These are phyloP conservation scores for Ochropleura plecta DNA, from an alignment of 2,888 invertebrate genomes.

Conservation along the genomic window DNA sequence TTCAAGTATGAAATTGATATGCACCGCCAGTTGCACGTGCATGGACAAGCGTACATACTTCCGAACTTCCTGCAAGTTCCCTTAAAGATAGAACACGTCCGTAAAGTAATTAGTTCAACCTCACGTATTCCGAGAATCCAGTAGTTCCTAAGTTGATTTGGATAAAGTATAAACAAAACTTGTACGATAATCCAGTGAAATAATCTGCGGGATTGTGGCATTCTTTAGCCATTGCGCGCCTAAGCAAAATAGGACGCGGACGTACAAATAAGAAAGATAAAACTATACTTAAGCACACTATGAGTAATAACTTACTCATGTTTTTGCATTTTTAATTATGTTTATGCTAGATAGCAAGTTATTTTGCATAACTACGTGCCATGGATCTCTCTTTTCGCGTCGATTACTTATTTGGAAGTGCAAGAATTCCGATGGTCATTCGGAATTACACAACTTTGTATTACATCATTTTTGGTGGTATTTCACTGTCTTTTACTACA, in stretches of 20 bases:
- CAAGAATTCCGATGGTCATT: slow-evolving; percentile 42
- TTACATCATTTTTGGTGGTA: slow-evolving; percentile 46
- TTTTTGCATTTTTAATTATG: slow-evolving; percentile 55
- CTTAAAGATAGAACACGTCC: slow-evolving; percentile 81
- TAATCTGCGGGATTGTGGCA: slow-evolving; percentile 64
- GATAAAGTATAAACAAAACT: slow-evolving; percentile 65
- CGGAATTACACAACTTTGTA: slow-evolving; percentile 46
- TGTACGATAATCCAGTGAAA: slow-evolving; percentile 62
- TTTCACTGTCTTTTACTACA: slow-evolving; percentile 44
- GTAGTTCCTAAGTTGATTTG: slow-evolving; percentile 71
- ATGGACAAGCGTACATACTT: slow-evolving; percentile 33
- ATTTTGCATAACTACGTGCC: slow-evolving; percentile 49
- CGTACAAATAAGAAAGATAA: slow-evolving; percentile 65
- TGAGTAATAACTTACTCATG: slow-evolving; percentile 64
- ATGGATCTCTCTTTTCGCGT: slow-evolving; percentile 60
- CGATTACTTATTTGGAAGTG: slow-evolving; percentile 51
- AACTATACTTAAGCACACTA: slow-evolving; percentile 57
- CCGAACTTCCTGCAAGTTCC: slow-evolving; percentile 56
- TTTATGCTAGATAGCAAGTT: slow-evolving; percentile 38
- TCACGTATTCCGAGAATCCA: slow-evolving; percentile 76
- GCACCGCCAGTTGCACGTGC: slow-evolving; percentile 47
- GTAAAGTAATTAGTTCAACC: slow-evolving; percentile 72
- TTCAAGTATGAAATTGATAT: slow-evolving; percentile 68
- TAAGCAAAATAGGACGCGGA: slow-evolving; percentile 46
- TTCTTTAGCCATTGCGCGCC: slow-evolving; percentile 65